These are phyloP conservation scores for pig (Sus scrofa) DNA, from an alignment of 2,113 vertebrate species.

Conservation along the genomic window T2T-Sscrofa CM000825.6:117956001-117956500, in stretches of 20 bases:
- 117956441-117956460: background rate
- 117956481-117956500: background rate
- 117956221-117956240: background rate
- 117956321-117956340: background rate
- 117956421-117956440: background rate
- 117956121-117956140: background rate
- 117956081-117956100: background rate
- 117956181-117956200: background rate
- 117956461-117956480: background rate
- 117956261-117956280: background rate
- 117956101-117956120: background rate
- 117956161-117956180: background rate
- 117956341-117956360: background rate
- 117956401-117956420: background rate
- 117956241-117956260: background rate
- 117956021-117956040: background rate
- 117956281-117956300: background rate
- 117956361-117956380: background rate
- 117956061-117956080: background rate
- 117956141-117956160: background rate
- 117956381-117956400: background rate
- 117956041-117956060: background rate
- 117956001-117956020: background rate
- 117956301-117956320: background rate
- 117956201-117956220: background rate